These are phyloP conservation scores for Cydia fagiglandana DNA, from an alignment of 1,140 invertebrate genomes.

Conservation along the genomic window DNA sequence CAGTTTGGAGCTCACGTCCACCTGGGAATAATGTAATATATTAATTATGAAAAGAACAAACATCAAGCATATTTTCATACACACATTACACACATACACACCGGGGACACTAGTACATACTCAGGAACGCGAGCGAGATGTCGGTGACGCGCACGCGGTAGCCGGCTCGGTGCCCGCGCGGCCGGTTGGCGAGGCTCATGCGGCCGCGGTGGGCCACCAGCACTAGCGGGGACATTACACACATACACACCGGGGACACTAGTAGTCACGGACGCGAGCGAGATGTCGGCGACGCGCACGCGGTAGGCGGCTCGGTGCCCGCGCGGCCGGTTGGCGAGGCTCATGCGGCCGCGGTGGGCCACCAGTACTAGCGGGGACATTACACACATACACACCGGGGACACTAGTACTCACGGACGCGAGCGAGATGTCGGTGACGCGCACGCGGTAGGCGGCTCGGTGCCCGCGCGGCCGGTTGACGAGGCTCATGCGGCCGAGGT, in stretches of 20 bases:
- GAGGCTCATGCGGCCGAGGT: conserved; percentile 93
- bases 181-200: conserved; percentile 85
- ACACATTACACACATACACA: not conserved
- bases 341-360: conserved; percentile 91
- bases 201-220: conserved; percentile 95
- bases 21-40: conserved; percentile 38
- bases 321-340: conserved; percentile 80
- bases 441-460: conserved; percentile 67
- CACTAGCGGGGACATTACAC: too few species aligned
- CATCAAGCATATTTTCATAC: too few species aligned
- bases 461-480: conserved; percentile 72
- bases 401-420: conserved; percentile 80
- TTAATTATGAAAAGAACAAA: too few species aligned
- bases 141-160: conserved; percentile 87
- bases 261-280: conserved; percentile 84
- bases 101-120: conserved; percentile 37
- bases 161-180: conserved; percentile 82
- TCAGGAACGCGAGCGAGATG: conserved; percentile 90
- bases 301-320: conserved; percentile 82
- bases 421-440: conserved; percentile 89
- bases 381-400: not conserved
- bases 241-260: not conserved
- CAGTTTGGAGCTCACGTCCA: conserved; percentile 60
- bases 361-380: too few species aligned
- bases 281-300: conserved; percentile 85